A percentile compares a stretch with the other conserved stretches of the same genome.
phyloP scores from a whole-genome alignment of 2,113 vertebrate species.

The Ahaetulla prasina region DNA sequence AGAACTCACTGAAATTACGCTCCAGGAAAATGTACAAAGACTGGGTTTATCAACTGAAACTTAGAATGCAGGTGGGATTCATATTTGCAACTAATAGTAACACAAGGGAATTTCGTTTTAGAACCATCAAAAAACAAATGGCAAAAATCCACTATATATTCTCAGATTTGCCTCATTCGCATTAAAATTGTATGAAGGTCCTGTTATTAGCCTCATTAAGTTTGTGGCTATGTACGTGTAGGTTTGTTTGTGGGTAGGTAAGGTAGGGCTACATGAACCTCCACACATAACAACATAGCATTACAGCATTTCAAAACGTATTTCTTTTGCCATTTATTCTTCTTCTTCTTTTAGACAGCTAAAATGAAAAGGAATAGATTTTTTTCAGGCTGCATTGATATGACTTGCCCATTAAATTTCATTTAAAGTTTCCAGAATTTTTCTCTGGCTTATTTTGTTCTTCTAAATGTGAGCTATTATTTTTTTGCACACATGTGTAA shows the following conservation, averaged over 20 bases:
- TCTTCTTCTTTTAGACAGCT: neutral
- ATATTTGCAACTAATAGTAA: neutral
- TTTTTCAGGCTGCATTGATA: neutral
- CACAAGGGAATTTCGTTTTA: neutral
- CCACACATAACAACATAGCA: neutral
- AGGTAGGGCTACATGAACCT: neutral
- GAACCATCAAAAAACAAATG: neutral
- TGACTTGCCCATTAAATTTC: neutral
- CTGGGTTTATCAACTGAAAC: neutral
- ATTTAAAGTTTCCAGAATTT: neutral
- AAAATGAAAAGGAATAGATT: neutral
- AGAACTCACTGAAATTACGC: neutral
- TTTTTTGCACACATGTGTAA: neutral
- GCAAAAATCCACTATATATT: neutral
- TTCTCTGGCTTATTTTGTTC: neutral
- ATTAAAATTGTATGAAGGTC: neutral
- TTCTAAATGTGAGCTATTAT: neutral
- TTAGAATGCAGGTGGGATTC: neutral
- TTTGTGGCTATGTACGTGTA: neutral
- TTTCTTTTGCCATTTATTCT: neutral
- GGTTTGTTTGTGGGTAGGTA: neutral
- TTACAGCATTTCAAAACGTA: neutral
- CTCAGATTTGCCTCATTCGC: neutral
- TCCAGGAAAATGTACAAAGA: neutral
- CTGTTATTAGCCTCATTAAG: neutral